Base-by-base conservation (phyloP, 2,888 invertebrate genomes). In the Synergus umbraculus region DNA sequence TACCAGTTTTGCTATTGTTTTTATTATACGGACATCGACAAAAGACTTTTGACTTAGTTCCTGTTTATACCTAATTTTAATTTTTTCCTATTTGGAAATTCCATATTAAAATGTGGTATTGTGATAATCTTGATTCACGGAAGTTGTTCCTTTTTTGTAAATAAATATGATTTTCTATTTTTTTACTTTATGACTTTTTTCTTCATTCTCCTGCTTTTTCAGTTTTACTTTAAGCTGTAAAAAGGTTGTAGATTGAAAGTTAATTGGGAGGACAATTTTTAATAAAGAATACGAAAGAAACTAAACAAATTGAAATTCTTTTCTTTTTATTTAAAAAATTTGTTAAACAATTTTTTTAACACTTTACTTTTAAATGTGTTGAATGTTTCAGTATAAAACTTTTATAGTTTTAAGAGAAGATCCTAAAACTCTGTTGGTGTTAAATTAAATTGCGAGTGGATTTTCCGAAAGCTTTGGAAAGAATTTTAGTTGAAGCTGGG, bases 81-180 rank as follows among this genome's bases (percentile, higher is more conserved):
- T 12, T 54, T 54, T 67, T 67, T 46, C 46, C 22, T 67, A 54
- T 44, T 67, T 67, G 67, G 43, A 22, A 46, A 46, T 67, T 46
- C 22, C 22, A 29, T 18, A 67, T 67, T 67, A 46, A 43, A 67
- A 67, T 67, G 44, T 44, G 67, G 2, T 29, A 29, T 67, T 67
- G 67, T 67, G 67, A 46, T 67, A 67, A 67, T 67, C 43, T 67
- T 5, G 44, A 46, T 44, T 67, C 46, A 67, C 22, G 18, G 22
- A 44, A 46, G 44, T 54, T 67, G 67, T 67, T 67, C 67, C 44
- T 67, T 67, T 67, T 67, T 67, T 18, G 43, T 18, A 67, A 67
- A 44, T 44, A 67, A 67, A 46, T 67, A 67, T 46, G 67, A 67
- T 67, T 67, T 67, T 67, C 44, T 67, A 67, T 67, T 67, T 67